Evolutionary conservation across 1,140 invertebrate species (phyloP).

Genomic region (Eufriesea mexicana): DNA sequence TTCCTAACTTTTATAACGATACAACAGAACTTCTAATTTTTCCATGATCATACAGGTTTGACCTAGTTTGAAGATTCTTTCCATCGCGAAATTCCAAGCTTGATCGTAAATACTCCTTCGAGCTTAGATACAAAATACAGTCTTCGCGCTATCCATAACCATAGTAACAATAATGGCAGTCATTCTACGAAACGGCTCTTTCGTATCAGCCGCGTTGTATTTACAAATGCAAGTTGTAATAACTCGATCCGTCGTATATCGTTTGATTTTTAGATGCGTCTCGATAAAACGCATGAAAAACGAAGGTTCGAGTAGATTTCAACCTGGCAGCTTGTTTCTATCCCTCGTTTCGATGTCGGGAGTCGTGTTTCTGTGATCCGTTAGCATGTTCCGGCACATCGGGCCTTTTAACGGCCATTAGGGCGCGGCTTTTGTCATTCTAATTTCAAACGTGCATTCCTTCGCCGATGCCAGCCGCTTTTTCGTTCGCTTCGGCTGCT

Average conservation of each 20-base stretch:
- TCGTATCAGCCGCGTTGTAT: too few species aligned
- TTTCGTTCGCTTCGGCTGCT: slow-evolving; percentile 32
- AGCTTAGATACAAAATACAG: too few species aligned
- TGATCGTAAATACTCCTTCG: too few species aligned
- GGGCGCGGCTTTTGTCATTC: slow-evolving; percentile 46
- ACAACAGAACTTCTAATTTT: too few species aligned
- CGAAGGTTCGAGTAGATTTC: neutral
- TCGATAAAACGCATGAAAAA: slow-evolving; percentile 1
- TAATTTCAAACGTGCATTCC: slow-evolving; percentile 35
- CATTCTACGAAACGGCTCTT: too few species aligned
- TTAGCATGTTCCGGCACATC: slow-evolving; percentile 9
- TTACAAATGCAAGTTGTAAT: too few species aligned
- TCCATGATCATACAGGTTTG: too few species aligned
- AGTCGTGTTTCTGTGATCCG: slow-evolving; percentile 18
- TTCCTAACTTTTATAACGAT: too few species aligned
- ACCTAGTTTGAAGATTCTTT: too few species aligned
- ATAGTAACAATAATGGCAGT: too few species aligned
- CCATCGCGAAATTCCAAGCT: too few species aligned
- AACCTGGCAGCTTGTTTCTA: neutral
- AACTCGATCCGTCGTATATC: neutral
- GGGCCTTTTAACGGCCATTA: slow-evolving; percentile 34
- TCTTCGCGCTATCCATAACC: too few species aligned
- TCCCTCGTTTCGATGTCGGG: neutral
- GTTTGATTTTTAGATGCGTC: neutral
- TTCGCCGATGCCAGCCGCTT: neutral